Base-by-base conservation (phyloP, 2,113 vertebrate species). In the Pseudopodoces humilis region DNA sequence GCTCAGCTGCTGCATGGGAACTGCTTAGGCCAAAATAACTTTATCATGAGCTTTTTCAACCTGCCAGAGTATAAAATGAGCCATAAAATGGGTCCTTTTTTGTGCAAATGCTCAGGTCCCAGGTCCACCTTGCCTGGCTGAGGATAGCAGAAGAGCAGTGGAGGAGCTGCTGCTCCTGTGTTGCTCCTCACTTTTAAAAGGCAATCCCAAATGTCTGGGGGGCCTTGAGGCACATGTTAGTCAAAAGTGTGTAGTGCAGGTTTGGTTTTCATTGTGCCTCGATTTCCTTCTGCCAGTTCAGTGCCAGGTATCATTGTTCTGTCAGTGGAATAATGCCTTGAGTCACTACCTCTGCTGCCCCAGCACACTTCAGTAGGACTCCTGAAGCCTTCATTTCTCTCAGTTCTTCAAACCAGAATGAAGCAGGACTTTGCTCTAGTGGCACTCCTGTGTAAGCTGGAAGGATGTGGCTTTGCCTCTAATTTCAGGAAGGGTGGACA, bases 321-420 rank as follows among this genome's bases (percentile, higher is more conserved):
- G 4, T 18, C n/a, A 74, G 22, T 10, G 27, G 23, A 88, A 11
- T 8, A 56, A 44, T 4, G 53, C 60, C 44, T 35, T 21, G 30
- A 75, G 74, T 18, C 28, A 11, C 62, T 14, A 23, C 10, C 35
- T 43, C 9, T 0, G 8, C 67, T 33, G 56, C 18, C 19, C 37
- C 28, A 44, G 59, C 0, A 5, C 0, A 0, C 62, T n/a, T 22
- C 33, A 56, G 52, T 28, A 56, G 46, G 44, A 23, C 28, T 53
- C 67, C 7, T 28, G 31, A 83, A 83, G 64, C 30, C 68, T 33
- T 62, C 18, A 39, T 39, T 89, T 50, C 30, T 25, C 47, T 43
- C 35, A 24, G 39, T 33, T 19, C 65, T 86, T 35, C 44, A 70
- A 74, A 74, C 16, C 30, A 81, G 47, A 86, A 69, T 75, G 72